Conservation (phyloP, 2,888 invertebrate genomes). For the Caenorhabditis imperialis region DNA sequence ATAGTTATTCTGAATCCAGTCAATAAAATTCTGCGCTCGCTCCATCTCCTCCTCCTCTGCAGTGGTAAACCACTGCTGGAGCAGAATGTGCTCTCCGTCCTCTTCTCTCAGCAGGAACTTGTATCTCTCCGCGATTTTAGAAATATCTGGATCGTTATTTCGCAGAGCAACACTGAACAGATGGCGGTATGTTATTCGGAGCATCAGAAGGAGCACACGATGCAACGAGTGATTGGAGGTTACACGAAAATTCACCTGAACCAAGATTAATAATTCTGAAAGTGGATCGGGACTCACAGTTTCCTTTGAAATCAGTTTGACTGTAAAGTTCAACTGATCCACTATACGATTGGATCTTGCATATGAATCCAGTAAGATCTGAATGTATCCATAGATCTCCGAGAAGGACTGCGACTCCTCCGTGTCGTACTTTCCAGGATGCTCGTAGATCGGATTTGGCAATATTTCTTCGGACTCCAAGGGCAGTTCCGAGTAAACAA, state of each 20-base stretch:
- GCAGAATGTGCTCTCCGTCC: constrained; percentile 8
- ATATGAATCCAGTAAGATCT: constrained; percentile 33
- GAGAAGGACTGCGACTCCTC: constrained; percentile 18
- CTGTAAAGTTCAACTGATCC: constrained; percentile 34
- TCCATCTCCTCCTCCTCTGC: constrained; percentile 28
- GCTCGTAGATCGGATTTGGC: constrained; percentile 42
- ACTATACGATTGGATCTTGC: constrained; percentile 31
- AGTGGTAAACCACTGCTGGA: constrained; percentile 14
- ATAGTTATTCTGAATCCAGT: constrained; percentile 42
- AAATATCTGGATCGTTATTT: constrained; percentile 4
- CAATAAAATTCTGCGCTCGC: constrained; percentile 14
- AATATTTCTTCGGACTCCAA: constrained; percentile 23
- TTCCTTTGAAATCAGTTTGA: constrained; percentile 18
- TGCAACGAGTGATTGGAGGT: constrained; percentile 9
- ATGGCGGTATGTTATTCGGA: constrained; percentile 37
- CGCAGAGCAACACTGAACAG: constrained; percentile 35
- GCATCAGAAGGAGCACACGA: constrained; percentile 38
- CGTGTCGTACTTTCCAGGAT: constrained; percentile 14
- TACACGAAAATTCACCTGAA: neutral
- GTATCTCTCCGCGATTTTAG: constrained; percentile 36
- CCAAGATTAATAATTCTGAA: no score
- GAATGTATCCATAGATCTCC: constrained; percentile 33
- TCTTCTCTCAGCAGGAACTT: constrained; percentile 26
- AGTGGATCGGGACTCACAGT: constrained; percentile 4
- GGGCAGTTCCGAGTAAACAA: constrained; percentile 33